A percentile compares a stretch with the other conserved stretches of the same genome.
phyloP scores from a whole-genome alignment of 2,797 vertebrate genomes.

The Muscicapa comitata region DNA sequence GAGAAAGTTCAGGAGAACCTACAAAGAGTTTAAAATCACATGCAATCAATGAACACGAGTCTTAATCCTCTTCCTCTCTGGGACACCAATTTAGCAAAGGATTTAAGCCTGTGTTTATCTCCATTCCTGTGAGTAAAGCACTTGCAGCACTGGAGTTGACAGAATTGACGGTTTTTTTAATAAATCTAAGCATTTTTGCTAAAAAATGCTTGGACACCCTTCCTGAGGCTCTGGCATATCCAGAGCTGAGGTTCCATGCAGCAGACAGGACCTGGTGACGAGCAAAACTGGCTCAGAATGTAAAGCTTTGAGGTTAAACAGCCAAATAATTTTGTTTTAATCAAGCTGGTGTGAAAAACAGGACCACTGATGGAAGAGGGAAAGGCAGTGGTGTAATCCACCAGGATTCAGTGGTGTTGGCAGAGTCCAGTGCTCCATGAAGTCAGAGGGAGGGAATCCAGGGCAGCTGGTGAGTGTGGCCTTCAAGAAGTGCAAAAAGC shows the following conservation, averaged over 20 bases:
- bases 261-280: neutral
- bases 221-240: neutral
- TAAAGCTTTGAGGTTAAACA: neutral
- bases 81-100: neutral
- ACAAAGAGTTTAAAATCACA: neutral
- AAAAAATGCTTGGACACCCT: neutral
- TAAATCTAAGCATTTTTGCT: neutral
- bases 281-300: neutral
- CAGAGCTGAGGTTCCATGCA: neutral
- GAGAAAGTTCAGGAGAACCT: neutral
- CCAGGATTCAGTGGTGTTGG: neutral
- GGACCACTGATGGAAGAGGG: neutral
- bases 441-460: neutral
- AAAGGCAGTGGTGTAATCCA: neutral
- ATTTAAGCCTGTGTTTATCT: slow-evolving; percentile 15
- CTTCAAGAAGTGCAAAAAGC: neutral
- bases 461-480: rapidly evolving
- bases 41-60: neutral
- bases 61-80: neutral
- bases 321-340: neutral
- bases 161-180: neutral
- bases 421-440: neutral
- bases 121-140: neutral
- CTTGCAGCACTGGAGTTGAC: neutral
- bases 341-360: neutral